These are phyloP conservation scores for Carposina sasakii DNA, from an alignment of 1,140 invertebrate genomes.

Conservation along the genomic window DNA sequence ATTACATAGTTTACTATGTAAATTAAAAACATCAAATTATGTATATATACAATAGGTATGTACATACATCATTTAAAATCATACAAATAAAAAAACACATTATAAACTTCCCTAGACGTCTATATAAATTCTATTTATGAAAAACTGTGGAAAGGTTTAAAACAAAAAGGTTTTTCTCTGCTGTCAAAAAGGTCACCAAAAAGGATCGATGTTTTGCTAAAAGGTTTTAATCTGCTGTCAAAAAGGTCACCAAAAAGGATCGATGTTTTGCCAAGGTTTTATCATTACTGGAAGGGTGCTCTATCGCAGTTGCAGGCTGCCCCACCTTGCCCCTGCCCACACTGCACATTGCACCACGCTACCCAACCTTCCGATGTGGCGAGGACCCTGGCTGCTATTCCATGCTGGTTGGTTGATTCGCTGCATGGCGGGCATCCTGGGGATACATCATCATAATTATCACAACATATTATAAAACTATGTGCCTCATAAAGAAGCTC, in stretches of 20 bases:
- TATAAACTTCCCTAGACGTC: too few species aligned
- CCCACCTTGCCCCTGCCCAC: constrained; percentile 70
- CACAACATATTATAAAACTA: too few species aligned
- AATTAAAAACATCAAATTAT: too few species aligned
- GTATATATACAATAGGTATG: too few species aligned
- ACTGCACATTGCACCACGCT: constrained; percentile 71
- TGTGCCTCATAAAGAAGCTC: too few species aligned
- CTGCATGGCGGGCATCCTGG: constrained; percentile 48
- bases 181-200: background rate
- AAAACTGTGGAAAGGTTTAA: background rate
- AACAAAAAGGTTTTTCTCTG: background rate
- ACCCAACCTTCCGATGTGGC: constrained; percentile 59
- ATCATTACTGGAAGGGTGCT: constrained; percentile 51
- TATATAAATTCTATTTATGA: background rate
- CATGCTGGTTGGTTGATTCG: background rate
- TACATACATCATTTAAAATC: too few species aligned
- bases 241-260: background rate
- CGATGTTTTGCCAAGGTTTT: background rate
- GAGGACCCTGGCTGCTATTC: constrained; percentile 19
- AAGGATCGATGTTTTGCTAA: background rate
- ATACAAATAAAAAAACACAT: too few species aligned
- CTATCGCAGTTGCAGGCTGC: constrained; percentile 73
- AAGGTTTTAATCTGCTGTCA: background rate
- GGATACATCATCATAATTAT: background rate
- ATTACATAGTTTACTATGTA: too few species aligned